Evolutionary conservation across 2,797 vertebrate genomes (phyloP).

Genomic region (Kryptopterus vitreolus): DNA sequence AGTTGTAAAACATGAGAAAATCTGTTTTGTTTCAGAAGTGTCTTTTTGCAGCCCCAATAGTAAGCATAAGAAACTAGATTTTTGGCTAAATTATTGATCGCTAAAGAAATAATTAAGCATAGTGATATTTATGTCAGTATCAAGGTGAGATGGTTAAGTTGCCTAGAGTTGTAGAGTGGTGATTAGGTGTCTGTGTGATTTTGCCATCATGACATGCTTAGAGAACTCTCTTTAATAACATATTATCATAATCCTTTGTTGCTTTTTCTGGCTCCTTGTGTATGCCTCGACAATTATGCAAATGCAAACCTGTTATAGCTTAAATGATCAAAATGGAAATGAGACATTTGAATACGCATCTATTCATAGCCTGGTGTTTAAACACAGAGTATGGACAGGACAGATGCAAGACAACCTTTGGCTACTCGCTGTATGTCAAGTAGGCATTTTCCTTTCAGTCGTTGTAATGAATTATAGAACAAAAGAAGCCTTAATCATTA

Average conservation of each 20-base stretch:
- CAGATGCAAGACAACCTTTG: conserved; percentile 33
- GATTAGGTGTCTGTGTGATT: background rate
- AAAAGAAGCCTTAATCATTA: background rate
- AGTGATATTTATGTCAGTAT: background rate
- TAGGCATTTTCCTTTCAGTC: background rate
- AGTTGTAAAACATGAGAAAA: background rate
- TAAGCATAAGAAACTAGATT: background rate
- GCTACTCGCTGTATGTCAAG: background rate
- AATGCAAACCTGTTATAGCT: conserved; percentile 39
- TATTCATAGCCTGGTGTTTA: conserved; percentile 48
- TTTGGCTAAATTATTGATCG: background rate
- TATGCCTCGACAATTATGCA: conserved; percentile 45
- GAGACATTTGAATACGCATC: conserved; percentile 52
- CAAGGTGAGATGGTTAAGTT: background rate
- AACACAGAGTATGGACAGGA: conserved; percentile 36
- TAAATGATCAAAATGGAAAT: conserved; percentile 64
- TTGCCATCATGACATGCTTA: background rate
- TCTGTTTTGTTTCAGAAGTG: background rate
- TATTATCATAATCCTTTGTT: conserved; percentile 26
- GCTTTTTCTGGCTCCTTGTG: conserved; percentile 29
- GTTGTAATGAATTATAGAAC: background rate
- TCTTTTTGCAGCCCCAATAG: background rate
- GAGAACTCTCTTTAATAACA: conserved; percentile 9
- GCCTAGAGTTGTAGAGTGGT: background rate
- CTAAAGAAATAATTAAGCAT: background rate